These are phyloP conservation scores for Ptyas mucosa DNA, from an alignment of 2,113 vertebrate genomes.

Conservation along the genomic window DNA sequence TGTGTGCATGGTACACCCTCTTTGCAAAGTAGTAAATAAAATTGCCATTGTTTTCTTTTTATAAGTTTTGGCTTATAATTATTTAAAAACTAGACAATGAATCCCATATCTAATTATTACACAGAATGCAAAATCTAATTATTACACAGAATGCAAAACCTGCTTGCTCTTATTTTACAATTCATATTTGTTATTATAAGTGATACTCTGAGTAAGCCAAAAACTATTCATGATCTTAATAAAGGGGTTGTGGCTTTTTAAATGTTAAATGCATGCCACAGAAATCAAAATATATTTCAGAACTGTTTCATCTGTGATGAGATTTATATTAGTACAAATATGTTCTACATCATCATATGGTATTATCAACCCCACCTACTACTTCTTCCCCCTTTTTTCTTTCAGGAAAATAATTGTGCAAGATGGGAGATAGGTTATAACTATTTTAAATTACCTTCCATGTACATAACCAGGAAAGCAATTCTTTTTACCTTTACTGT, in stretches of 20 bases:
- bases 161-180: conserved; percentile 64
- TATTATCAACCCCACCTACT: conserved; percentile 13
- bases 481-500: conserved; percentile 19
- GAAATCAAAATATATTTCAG: conserved; percentile 58
- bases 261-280: conserved; percentile 52
- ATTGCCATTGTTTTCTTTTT: too few species aligned
- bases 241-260: conserved; percentile 58
- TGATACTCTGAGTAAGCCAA: conserved; percentile 57
- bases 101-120: conserved; percentile 68
- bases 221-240: conserved; percentile 62
- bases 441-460: conserved; percentile 26
- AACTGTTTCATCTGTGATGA: conserved; percentile 49
- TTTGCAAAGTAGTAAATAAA: too few species aligned
- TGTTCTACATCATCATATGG: conserved; percentile 24
- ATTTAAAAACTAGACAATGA: too few species aligned
- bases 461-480: conserved; percentile 40
- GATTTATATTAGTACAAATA: conserved; percentile 49
- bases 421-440: conserved; percentile 26
- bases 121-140: conserved; percentile 72
- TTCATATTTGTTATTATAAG: conserved; percentile 67
- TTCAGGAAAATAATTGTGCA: conserved; percentile 28
- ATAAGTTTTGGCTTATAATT: too few species aligned
- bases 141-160: conserved; percentile 58
- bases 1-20: too few species aligned
- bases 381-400: conserved; percentile 6